phyloP scores from a whole-genome alignment of 2,113 vertebrate species.

The Gorilla gorilla region DNA sequence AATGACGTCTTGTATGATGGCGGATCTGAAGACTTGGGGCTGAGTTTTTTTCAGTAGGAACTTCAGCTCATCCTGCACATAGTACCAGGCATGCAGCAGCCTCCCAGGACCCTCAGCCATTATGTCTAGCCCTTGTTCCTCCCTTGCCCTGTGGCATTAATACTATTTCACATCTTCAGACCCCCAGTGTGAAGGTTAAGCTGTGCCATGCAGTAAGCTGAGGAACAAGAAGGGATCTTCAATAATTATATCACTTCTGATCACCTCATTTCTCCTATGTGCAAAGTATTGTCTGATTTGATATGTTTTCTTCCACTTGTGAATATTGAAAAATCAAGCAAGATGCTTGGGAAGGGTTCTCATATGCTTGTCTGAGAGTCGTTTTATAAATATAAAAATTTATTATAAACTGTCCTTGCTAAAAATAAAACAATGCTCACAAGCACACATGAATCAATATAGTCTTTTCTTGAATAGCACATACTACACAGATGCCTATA shows the following conservation, averaged over 20 bases:
- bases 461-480: slow-evolving; percentile 44
- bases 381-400: slow-evolving; percentile 63
- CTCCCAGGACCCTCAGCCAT: no score
- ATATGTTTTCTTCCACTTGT: slow-evolving; percentile 37
- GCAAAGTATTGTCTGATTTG: slow-evolving; percentile 28
- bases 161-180: neutral
- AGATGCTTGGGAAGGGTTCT: slow-evolving; percentile 60
- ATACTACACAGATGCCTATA: slow-evolving; percentile 4
- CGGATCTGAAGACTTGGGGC: neutral
- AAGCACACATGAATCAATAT: slow-evolving; percentile 38
- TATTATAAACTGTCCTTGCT: slow-evolving; percentile 60
- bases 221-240: neutral
- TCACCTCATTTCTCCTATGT: neutral
- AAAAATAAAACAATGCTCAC: slow-evolving; percentile 58
- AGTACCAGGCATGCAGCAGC: neutral
- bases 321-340: slow-evolving; percentile 65
- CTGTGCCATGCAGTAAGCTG: neutral
- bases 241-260: neutral
- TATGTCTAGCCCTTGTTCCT: neutral
- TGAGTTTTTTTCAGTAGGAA: neutral
- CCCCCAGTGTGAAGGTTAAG: neutral
- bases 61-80: neutral
- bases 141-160: neutral
- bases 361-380: slow-evolving; percentile 60
- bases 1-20: neutral